Conservation (phyloP, 2,113 vertebrate genomes). For the Nothocercus julius region DNA sequence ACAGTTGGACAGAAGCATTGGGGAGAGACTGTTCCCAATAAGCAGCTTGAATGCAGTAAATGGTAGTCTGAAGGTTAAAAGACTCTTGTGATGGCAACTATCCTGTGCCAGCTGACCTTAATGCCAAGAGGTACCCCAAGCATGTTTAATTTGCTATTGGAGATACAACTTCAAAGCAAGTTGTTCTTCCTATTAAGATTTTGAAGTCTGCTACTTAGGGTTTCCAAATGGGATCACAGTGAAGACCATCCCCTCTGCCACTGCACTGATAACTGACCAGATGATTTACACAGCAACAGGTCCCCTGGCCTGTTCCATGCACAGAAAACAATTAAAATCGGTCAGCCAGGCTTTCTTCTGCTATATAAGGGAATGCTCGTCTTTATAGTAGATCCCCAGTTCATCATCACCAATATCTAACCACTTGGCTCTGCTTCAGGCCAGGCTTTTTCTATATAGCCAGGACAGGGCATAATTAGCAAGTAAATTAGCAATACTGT, state of each 20-base stretch:
- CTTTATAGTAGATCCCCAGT: conserved; percentile 1
- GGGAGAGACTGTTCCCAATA: not conserved
- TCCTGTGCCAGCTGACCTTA: not conserved
- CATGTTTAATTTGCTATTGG: not conserved
- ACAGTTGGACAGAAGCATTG: not conserved
- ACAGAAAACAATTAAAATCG: not conserved
- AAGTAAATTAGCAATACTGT: not conserved
- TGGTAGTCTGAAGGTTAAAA: not conserved
- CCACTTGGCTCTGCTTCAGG: not conserved
- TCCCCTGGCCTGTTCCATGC: not conserved
- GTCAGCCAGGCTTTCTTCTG: not conserved
- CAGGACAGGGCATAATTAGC: conserved; percentile 24
- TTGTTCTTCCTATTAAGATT: not conserved
- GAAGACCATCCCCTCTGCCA: not conserved
- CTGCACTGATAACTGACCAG: not conserved
- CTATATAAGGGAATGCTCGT: not conserved
- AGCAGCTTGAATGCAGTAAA: not conserved
- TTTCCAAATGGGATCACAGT: not conserved
- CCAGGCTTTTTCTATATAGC: not conserved
- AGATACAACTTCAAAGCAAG: not conserved
- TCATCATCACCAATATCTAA: conserved; percentile 4
- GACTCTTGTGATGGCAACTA: rapidly evolving
- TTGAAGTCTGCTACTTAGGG: not conserved
- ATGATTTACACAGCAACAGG: not conserved
- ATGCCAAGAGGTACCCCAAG: not conserved